Percentiles rank a stretch among this genome's conserved stretches.
Evolutionary conservation across 2,797 vertebrate genomes (phyloP).

Genomic region (Salarias fasciatus): DNA sequence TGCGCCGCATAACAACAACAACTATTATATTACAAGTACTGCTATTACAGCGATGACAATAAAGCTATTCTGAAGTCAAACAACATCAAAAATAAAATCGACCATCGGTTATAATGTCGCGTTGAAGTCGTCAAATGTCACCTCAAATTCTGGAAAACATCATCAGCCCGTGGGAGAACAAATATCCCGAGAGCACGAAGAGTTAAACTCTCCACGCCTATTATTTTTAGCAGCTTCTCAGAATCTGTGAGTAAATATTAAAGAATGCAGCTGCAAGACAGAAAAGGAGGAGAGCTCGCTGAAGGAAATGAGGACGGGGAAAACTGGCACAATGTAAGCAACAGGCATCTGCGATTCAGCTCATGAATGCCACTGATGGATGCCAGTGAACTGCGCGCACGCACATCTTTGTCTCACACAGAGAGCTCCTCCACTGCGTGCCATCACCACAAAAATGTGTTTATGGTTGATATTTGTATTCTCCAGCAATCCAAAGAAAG

Average conservation of each 20-base stretch:
- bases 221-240: conserved; percentile 31
- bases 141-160: conserved; percentile 15
- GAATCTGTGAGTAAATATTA: conserved; percentile 23
- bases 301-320: conserved; percentile 20
- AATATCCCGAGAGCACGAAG: conserved; percentile 17
- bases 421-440: neutral
- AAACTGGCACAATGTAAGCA: conserved; percentile 27
- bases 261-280: conserved; percentile 18
- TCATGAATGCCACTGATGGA: conserved; percentile 33
- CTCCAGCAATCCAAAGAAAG: neutral
- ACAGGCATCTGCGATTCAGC: conserved; percentile 26
- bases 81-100: conserved; percentile 26
- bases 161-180: conserved; percentile 16
- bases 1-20: no score
- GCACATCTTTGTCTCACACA: neutral
- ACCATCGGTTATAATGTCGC: conserved; percentile 23
- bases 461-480: neutral
- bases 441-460: neutral
- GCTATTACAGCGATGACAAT: neutral
- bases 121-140: conserved; percentile 26
- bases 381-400: conserved; percentile 8
- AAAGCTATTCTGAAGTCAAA: conserved; percentile 1
- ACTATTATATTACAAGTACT: no score
- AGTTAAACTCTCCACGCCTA: conserved; percentile 27
- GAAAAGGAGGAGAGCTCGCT: conserved; percentile 2